Evolutionary conservation across 2,113 vertebrate genomes (phyloP).

Genomic region (Agelaius phoeniceus): DNA sequence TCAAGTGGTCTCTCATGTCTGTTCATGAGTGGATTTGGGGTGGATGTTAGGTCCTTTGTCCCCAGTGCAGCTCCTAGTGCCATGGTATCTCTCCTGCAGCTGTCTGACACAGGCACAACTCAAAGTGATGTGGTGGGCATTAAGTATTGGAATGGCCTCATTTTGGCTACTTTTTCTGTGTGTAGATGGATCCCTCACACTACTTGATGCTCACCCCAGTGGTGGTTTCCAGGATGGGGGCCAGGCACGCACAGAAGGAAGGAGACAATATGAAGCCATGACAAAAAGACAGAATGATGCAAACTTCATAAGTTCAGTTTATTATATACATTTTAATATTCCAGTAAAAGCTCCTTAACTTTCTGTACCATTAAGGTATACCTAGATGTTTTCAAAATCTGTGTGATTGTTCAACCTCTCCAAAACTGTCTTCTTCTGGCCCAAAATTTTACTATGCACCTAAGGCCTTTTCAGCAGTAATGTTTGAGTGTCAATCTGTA

Average conservation of each 20-base stretch:
- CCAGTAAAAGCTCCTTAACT: neutral
- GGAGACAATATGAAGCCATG: neutral
- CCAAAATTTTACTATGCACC: neutral
- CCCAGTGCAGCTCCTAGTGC: neutral
- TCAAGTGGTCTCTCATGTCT: neutral
- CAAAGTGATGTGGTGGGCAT: neutral
- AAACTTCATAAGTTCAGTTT: neutral
- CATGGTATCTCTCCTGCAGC: neutral
- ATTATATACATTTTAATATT: neutral
- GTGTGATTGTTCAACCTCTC: neutral
- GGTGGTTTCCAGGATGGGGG: neutral
- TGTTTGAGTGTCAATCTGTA: neutral
- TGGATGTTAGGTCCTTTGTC: neutral
- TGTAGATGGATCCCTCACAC: accelerated
- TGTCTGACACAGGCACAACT: neutral
- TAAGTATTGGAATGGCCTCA: neutral
- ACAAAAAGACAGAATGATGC: neutral
- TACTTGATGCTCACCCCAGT: neutral
- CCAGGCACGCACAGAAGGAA: neutral
- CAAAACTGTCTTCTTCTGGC: neutral
- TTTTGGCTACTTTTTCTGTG: accelerated
- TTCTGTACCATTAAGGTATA: neutral
- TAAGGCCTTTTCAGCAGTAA: neutral
- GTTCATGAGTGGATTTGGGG: neutral
- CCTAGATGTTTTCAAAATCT: neutral